phyloP scores from a whole-genome alignment of 2,888 invertebrate genomes.

The Galerucella pusilla region DNA sequence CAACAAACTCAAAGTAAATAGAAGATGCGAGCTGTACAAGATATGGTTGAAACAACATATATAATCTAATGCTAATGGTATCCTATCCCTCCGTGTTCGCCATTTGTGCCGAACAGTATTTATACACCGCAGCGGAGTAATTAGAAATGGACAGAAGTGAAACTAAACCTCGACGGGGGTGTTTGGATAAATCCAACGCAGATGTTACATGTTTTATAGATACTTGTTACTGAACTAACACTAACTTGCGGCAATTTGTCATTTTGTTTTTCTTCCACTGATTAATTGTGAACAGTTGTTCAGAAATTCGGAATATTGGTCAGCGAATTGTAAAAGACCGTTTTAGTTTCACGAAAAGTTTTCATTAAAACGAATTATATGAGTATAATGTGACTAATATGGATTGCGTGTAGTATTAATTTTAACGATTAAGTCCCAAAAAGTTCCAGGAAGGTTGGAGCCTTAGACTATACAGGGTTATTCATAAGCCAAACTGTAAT shows the following conservation, averaged over 20 bases:
- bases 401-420: no score
- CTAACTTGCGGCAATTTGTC: constrained; percentile 57
- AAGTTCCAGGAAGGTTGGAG: no score
- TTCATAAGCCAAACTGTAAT: no score
- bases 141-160: constrained; percentile 51
- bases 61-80: constrained; percentile 13
- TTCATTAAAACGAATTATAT: background rate
- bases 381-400: background rate
- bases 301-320: constrained; percentile 14
- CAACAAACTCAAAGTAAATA: background rate
- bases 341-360: constrained; percentile 4
- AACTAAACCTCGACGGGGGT: constrained; percentile 36
- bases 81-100: constrained; percentile 3
- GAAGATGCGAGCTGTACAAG: constrained; percentile 11
- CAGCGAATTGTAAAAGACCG: background rate
- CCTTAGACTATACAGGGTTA: no score
- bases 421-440: no score
- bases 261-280: constrained; percentile 55
- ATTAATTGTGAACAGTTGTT: constrained; percentile 50
- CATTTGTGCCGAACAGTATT: constrained; percentile 30
- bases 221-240: constrained; percentile 55
- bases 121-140: constrained; percentile 43
- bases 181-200: constrained; percentile 56
- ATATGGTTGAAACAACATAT: constrained; percentile 12
- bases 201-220: constrained; percentile 58